Conservation (phyloP, 2,888 invertebrate genomes). For the Salpingus planirostris region DNA sequence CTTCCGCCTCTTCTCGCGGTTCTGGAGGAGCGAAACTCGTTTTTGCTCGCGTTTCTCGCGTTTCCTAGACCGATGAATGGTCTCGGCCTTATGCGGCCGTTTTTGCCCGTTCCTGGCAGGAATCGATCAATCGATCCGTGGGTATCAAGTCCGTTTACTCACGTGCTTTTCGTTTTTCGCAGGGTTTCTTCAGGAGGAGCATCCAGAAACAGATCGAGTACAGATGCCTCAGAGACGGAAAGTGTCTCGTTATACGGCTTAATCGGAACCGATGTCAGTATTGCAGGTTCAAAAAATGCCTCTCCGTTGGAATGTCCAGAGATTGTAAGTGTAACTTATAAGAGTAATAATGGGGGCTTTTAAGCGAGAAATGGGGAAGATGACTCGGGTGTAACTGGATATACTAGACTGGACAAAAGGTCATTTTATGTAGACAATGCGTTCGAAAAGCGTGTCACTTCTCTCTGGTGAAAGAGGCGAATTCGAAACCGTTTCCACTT, state of each 20-base stretch:
- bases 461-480: too few relatives aligned
- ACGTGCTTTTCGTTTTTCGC: slow-evolving; percentile 20
- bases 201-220: slow-evolving; percentile 97
- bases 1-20: slow-evolving; percentile 15
- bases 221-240: slow-evolving; percentile 86
- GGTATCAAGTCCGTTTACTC: slow-evolving; percentile 14
- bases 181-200: slow-evolving; percentile 93
- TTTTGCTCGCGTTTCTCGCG: slow-evolving; percentile 10
- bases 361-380: too few relatives aligned
- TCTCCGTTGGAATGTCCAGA: slow-evolving; percentile 92
- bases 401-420: too few relatives aligned
- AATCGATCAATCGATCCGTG: too few relatives aligned
- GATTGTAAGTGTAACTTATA: slow-evolving; percentile 90
- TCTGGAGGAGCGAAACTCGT: slow-evolving; percentile 13
- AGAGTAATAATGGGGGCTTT: too few relatives aligned
- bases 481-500: too few relatives aligned
- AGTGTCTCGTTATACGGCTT: slow-evolving; percentile 86
- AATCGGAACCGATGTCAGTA: slow-evolving; percentile 94
- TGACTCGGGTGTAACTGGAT: too few relatives aligned
- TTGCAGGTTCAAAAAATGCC: slow-evolving; percentile 94
- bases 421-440: too few relatives aligned
- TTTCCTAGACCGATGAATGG: too few relatives aligned
- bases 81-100: too few relatives aligned
- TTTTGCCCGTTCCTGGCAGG: too few relatives aligned
- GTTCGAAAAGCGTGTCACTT: too few relatives aligned